Evolutionary conservation across 2,797 vertebrate genomes (phyloP), one percentile per base, ranked within the genome.

Genomic region (Ptychadena robeensis): DNA sequence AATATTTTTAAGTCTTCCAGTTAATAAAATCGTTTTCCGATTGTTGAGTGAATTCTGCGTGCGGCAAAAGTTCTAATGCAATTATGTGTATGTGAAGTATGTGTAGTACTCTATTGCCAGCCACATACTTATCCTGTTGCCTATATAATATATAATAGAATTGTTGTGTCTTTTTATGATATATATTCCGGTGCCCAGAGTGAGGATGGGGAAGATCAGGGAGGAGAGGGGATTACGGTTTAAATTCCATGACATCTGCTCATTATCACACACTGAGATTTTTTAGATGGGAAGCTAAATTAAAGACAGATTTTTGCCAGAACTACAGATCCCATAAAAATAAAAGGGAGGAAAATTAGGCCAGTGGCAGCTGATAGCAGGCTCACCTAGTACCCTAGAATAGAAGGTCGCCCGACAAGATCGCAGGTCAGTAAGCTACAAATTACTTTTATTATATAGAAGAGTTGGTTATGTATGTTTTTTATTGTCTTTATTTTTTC

Each of bases 181-280:
- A 89, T 79, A 31, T 61, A 67, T 66, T 48, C 59, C 70, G 69
- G 82, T 84, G 82, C 77, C 89, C 87, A 86, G 86, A 86, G 87
- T 87, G 89, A 88, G 88, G 82, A 74, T 38, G 90, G 91, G 92
- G 92, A 91, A 89, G 82, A 87, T 90, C 83, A 86, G 92, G 93
- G 93, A 92, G 93, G 93, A 95, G 93, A 92, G 88, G 91, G 90
- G 82, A 90, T 89, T 93, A 93, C 93, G 91, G 93, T 93, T 93
- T 93, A 96, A 95, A 96, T 96, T 96, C 95, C 95, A 91, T 93
- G 96, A 95, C 96, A 97, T 96, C 96, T 96, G 95, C 95, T 96
- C 95, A 95, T 95, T 93, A 95, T 95, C 95, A 93, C 94, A 95
- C 95, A 94, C 93, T 93, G 93, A 93, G 92, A 92, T 96, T 96